Evolutionary conservation across 2,113 vertebrate genomes (phyloP).

Genomic region (Hirundichthys speculiger): DNA sequence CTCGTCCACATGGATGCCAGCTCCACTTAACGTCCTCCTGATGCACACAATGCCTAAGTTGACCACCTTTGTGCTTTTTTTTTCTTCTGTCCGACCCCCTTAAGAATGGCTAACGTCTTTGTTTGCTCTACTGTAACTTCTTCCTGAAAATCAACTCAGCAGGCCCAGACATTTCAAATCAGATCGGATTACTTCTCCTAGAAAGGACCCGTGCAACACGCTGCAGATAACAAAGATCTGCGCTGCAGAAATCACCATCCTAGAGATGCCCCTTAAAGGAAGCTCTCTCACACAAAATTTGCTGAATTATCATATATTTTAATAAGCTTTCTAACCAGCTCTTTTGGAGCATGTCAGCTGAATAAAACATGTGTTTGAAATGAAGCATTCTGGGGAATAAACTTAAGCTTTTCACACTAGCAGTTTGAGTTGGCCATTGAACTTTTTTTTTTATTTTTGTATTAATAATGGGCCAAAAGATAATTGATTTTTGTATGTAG

Average conservation of each 20-base stretch:
- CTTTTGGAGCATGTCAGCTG: constrained; percentile 1
- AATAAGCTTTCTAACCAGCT: not conserved
- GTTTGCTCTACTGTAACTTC: constrained; percentile 38
- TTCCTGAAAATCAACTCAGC: constrained; percentile 40
- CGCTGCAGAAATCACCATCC: too few relatives aligned
- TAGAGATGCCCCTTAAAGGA: too few relatives aligned
- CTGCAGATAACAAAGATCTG: constrained; percentile 8
- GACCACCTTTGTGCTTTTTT: constrained; percentile 33
- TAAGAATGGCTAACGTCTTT: constrained; percentile 16
- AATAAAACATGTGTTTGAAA: constrained; percentile 30
- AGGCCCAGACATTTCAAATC: constrained; percentile 23
- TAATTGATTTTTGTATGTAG: constrained; percentile 56
- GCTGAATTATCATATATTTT: constrained; percentile 3
- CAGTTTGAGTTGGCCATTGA: constrained; percentile 35
- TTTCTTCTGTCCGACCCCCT: not conserved
- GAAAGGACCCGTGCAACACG: constrained; percentile 6
- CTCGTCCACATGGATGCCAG: constrained; percentile 38
- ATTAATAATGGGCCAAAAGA: constrained; percentile 54
- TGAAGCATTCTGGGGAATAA: constrained; percentile 1
- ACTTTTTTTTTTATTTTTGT: constrained; percentile 22
- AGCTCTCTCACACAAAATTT: not conserved
- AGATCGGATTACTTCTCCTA: constrained; percentile 19
- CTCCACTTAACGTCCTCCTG: constrained; percentile 36
- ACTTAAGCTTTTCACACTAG: not conserved
- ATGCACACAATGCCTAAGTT: constrained; percentile 16